Conservation (phyloP, 2,888 invertebrate species). For the Mantis religiosa region DNA sequence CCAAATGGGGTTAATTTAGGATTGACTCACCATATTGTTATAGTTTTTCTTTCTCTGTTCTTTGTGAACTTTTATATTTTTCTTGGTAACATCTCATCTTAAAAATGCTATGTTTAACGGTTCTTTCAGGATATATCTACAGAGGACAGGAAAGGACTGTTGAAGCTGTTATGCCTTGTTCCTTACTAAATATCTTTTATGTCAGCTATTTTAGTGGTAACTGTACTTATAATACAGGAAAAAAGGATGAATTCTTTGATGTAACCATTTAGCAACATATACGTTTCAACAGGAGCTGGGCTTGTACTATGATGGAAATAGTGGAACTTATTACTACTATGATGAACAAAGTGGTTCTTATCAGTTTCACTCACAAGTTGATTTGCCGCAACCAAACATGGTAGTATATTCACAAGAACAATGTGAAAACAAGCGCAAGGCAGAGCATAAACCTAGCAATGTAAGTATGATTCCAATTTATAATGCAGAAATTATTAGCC, state of each 20-base stretch:
- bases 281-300: constrained; percentile 64
- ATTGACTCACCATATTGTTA: no score
- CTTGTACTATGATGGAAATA: constrained; percentile 83
- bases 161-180: no score
- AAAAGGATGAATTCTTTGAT: background rate
- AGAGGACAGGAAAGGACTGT: no score
- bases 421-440: constrained; percentile 33
- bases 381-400: constrained; percentile 33
- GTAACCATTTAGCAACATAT: background rate
- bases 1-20: no score
- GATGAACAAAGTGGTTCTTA: constrained; percentile 71
- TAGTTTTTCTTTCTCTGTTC: no score
- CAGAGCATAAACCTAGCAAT: constrained; percentile 32
- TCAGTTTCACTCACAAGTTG: constrained; percentile 75
- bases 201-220: background rate
- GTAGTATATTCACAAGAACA: constrained; percentile 37
- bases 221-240: background rate
- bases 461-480: constrained; percentile 25
- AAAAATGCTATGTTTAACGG: no score
- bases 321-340: constrained; percentile 78
- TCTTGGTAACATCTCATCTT: no score
- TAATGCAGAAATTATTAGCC: no score
- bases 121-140: no score
- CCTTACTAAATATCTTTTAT: no score
- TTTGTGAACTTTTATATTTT: no score